phyloP scores from a whole-genome alignment of 1,140 invertebrate species.

The Drosophila jambulina region DNA sequence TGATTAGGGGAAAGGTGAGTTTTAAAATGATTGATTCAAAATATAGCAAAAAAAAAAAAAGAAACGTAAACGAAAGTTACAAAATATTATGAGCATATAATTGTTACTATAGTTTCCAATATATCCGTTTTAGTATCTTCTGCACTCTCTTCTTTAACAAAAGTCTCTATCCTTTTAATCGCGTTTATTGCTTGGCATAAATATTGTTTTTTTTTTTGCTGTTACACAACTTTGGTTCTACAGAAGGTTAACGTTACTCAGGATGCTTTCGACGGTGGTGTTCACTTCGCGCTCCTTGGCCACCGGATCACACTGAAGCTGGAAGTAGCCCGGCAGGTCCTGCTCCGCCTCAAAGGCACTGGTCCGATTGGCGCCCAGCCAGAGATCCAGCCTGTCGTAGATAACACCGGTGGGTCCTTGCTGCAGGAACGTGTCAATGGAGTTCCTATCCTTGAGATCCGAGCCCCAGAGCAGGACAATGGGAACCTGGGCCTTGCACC shows the following conservation, averaged over 20 bases:
- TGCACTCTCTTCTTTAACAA: not conserved
- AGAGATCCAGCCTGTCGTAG: constrained; percentile 94
- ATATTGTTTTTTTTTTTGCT: constrained; percentile 3
- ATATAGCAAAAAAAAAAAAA: not conserved
- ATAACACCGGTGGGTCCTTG: constrained; percentile 95
- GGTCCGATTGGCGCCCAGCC: constrained; percentile 67
- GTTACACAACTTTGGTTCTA: constrained; percentile 33
- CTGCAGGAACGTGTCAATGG: constrained; percentile 93
- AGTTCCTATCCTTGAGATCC: constrained; percentile 94
- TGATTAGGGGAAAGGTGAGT: not conserved
- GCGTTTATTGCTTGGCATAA: constrained; percentile 57
- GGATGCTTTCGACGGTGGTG: constrained; percentile 71
- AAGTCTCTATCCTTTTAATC: not conserved
- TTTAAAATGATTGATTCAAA: not conserved
- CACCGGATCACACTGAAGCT: constrained; percentile 63
- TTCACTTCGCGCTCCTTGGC: constrained; percentile 42
- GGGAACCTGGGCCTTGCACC: constrained; percentile 90
- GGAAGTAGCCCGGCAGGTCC: constrained; percentile 77
- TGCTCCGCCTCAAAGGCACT: constrained; percentile 67
- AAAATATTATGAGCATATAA: not conserved
- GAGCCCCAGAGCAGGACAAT: constrained; percentile 98
- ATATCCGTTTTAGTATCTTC: not conserved
- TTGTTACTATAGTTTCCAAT: not conserved
- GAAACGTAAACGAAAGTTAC: not conserved
- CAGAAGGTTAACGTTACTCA: constrained; percentile 80